phyloP scores from a whole-genome alignment of 2,797 vertebrate genomes.

The Sebastes nivosus region DNA sequence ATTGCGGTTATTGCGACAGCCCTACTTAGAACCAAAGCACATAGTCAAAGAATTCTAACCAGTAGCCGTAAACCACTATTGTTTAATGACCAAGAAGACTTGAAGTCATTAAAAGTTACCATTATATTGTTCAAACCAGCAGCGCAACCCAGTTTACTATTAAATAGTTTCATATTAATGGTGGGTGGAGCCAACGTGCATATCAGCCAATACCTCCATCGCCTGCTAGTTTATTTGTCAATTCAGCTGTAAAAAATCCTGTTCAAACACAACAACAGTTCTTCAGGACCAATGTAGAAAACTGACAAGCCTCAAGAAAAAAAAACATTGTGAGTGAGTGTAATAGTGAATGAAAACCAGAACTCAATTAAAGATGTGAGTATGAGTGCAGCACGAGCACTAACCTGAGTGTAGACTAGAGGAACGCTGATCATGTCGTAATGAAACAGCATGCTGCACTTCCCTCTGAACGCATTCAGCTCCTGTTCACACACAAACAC shows the following conservation, averaged over 20 bases:
- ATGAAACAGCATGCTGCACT: constrained; percentile 94
- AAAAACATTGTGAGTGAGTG: not conserved
- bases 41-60: no score
- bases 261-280: not conserved
- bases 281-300: not conserved
- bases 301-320: not conserved
- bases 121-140: not conserved
- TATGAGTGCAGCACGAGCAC: not conserved
- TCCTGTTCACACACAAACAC: constrained; percentile 77
- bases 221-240: not conserved
- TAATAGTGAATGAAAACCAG: not conserved
- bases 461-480: constrained; percentile 87
- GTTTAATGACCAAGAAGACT: not conserved
- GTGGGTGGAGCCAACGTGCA: not conserved
- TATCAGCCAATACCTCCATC: not conserved
- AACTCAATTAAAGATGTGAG: not conserved
- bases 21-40: not conserved
- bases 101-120: not conserved
- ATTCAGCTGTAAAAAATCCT: not conserved
- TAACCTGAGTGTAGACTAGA: constrained; percentile 93
- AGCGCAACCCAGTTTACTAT: not conserved
- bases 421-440: constrained; percentile 94
- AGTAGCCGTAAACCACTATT: not conserved
- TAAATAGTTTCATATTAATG: not conserved
- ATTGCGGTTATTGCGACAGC: no score